Base-by-base conservation (phyloP, 2,113 vertebrate genomes). In the Litocranius walleri region DNA sequence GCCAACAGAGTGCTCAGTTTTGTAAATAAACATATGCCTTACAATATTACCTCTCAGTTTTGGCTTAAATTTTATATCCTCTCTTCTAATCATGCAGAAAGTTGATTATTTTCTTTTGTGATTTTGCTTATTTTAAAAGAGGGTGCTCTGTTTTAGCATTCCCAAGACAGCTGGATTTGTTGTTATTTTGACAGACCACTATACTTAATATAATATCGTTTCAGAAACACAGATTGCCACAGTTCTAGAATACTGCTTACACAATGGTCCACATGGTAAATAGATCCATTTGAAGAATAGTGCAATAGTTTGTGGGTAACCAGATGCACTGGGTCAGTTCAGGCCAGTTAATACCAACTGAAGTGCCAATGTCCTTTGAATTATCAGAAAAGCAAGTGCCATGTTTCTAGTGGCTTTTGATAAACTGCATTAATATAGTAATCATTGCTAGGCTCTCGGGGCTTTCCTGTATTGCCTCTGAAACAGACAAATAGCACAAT, bases 21-120 rank as follows among this genome's bases (percentile, higher is more conserved):
- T 50, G 40, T 83, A 91, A 97, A 89, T 77, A 86, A 94, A 54
- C 86, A 64, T 74, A 71, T 40, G 50, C 45, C 84, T 96, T 45
- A 56, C 36, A 27, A 82, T 87, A 56, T 48, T 48, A 36, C 25
- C n/a, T 94, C 67, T 81, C 6, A 8, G 3, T 45, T 48, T 40
- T 3, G 16, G 52, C 56, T 81, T 56, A 48, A 56, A 59, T 64
- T 9, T 45, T 19, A 71, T 23, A 3, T 17, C 43, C 9, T 82
- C 81, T 7, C 36, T 86, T 83, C 16, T 90, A 54, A n/a, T 15
- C 29, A n/a, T 7, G 40, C 2, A 40, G 27, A 59, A 77, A 50
- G 6, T 74, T 9, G 25, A 52, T 57, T 30, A 27, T 7, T 23
- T 17, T 1, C 23, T 59, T 30, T 57, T 56, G 21, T 52, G 29